Conservation (phyloP, 2,888 invertebrate genomes). For the Aelia acuminata region DNA sequence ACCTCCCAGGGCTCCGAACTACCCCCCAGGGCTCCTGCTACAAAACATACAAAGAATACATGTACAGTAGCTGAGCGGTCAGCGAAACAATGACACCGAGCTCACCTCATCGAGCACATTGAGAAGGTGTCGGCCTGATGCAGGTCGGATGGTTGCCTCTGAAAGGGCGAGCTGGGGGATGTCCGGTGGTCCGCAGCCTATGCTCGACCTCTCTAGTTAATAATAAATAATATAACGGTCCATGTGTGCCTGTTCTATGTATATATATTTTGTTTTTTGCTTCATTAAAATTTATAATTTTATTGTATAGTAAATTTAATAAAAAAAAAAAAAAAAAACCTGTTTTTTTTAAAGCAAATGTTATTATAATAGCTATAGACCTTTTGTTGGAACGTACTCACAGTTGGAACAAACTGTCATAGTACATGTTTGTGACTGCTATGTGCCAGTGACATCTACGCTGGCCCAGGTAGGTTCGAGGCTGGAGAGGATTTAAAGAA, state of each 20-base stretch:
- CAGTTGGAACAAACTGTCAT: no score
- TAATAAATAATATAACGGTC: constrained; percentile 10
- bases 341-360: no score
- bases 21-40: background rate
- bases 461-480: no score
- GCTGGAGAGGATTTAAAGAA: no score
- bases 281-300: no score
- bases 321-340: no score
- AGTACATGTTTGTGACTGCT: no score
- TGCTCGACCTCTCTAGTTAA: background rate
- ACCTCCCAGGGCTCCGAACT: background rate
- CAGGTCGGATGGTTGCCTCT: constrained; percentile 17
- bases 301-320: no score
- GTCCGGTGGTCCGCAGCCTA: background rate
- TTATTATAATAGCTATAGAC: no score
- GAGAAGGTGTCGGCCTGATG: constrained; percentile 35
- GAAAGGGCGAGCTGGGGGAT: constrained; percentile 5
- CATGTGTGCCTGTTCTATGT: background rate
- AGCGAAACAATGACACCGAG: background rate
- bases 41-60: background rate
- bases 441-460: no score
- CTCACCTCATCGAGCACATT: constrained; percentile 16
- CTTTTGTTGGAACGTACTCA: no score
- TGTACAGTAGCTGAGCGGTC: constrained; percentile 6
- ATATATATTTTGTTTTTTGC: no score